phyloP scores from a whole-genome alignment of 1,140 invertebrate species.

The Drosophila paulistorum region DNA sequence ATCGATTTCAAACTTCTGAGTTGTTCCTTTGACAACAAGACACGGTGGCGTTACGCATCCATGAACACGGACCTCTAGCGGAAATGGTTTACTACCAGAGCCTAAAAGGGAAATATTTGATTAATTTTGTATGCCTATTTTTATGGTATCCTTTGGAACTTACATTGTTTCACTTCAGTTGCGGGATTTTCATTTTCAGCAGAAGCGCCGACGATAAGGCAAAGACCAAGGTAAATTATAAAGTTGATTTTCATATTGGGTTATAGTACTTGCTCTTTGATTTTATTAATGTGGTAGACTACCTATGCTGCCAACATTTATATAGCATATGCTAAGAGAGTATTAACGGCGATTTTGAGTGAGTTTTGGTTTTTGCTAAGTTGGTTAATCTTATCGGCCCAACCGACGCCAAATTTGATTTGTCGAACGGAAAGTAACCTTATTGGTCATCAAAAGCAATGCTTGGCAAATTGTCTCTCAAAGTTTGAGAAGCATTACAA shows the following conservation, averaged over 20 bases:
- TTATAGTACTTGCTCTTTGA: constrained; percentile 23
- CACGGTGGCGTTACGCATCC: constrained; percentile 66
- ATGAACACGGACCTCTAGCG: constrained; percentile 60
- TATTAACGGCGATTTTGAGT: constrained; percentile 28
- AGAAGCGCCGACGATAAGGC: constrained; percentile 26
- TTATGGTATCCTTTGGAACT: neutral
- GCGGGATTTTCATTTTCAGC: constrained; percentile 34
- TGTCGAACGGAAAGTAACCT: neutral
- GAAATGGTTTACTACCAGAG: constrained; percentile 67
- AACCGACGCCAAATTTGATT: constrained; percentile 27
- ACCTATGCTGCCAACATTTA: constrained; percentile 44
- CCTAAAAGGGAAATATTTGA: constrained; percentile 30
- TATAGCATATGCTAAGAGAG: constrained; percentile 42
- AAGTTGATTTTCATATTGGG: constrained; percentile 43
- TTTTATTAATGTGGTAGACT: constrained; percentile 15
- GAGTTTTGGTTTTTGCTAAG: constrained; percentile 6
- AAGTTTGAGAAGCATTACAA: neutral
- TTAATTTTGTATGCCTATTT: neutral
- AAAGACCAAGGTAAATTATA: constrained; percentile 44
- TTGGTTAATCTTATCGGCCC: constrained; percentile 49
- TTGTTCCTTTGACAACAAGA: constrained; percentile 53
- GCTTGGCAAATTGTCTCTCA: neutral
- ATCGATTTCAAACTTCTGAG: constrained; percentile 65
- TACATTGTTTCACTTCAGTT: constrained; percentile 67
- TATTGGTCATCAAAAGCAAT: neutral